Evolutionary conservation across 2,888 invertebrate genomes (phyloP), one percentile per base, ranked within the genome.

Genomic region (Rotaria socialis): DNA sequence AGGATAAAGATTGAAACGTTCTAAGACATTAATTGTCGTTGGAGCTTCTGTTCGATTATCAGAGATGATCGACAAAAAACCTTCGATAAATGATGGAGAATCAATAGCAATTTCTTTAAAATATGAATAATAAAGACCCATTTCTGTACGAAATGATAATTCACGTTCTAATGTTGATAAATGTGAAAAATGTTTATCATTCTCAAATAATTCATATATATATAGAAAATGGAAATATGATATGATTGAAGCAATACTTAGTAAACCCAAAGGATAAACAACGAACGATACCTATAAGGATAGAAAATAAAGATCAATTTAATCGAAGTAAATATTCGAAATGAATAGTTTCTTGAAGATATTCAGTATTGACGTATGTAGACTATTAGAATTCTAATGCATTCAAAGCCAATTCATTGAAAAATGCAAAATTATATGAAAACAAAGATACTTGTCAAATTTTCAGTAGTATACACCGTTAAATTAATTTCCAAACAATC

Each of bases 121-220:
- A 90, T 95, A 96, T 0, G 94, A 95, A 90, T 95, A 96, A 90
- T 96, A 96, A 89, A 96, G 93, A 0, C 95, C 94, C 94, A 95
- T 95, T 92, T 96, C 96, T 2, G 95, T 94, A 2, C 95, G 92
- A 86, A 96, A 93, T 11, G 95, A 93, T 93, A 96, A 94, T 92
- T 96, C 96, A 84, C 96, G 92, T 89, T 96, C 96, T 89, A 95
- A 90, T 84, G 94, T 94, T 0, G 95, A 95, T 85, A 96, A 92
- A 90, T 95, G 94, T 0, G 94, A 94, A 92, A 96, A 96, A 91
- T 95, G 94, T 14, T 94, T 93, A 90, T 95, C 94, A 90, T 94
- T 94, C 92, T 96, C 96, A 90, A 95, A 96, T 88, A 96, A 92
- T 47, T 35, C 75, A 58, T 86, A 85, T 3, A 86, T 75, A 80